These are phyloP conservation scores for Cheumatopsyche charites DNA, from an alignment of 1,140 invertebrate species.

Conservation along the genomic window DNA sequence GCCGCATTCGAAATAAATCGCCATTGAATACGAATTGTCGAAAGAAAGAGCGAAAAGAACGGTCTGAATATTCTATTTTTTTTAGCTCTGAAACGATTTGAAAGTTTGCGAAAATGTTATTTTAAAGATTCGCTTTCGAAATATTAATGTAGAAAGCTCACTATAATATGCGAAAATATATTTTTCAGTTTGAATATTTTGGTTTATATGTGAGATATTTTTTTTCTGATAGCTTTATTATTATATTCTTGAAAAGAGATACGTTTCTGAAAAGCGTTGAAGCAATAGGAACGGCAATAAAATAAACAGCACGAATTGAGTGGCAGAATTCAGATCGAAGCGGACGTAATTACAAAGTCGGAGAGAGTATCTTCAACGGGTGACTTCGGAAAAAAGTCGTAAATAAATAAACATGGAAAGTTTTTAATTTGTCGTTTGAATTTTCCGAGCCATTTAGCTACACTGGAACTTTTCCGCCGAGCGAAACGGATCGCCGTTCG, in stretches of 20 bases:
- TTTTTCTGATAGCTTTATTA: no score
- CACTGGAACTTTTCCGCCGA: not conserved
- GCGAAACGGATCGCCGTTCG: conserved; percentile 1
- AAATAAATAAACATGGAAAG: conserved; percentile 12
- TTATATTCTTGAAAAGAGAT: no score
- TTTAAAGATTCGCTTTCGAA: no score
- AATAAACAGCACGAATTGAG: conserved; percentile 1
- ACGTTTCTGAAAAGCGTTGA: no score
- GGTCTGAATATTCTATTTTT: no score
- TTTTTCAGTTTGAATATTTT: no score
- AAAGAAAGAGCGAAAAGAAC: not conserved
- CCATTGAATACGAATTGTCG: conserved; percentile 7
- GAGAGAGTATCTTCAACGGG: conserved; percentile 7
- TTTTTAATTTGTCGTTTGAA: conserved; percentile 15
- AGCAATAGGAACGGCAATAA: no score
- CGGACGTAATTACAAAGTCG: conserved; percentile 12
- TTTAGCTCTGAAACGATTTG: no score
- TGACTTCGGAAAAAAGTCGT: conserved; percentile 1
- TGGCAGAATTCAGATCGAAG: conserved; percentile 8
- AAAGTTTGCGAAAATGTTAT: no score
- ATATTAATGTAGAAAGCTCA: no score
- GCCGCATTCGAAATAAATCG: not conserved
- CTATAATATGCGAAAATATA: no score
- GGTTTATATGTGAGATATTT: no score
- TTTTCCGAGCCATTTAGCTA: conserved; percentile 5